Conservation (phyloP, 2,888 invertebrate genomes). For the Lingula anatina region DNA sequence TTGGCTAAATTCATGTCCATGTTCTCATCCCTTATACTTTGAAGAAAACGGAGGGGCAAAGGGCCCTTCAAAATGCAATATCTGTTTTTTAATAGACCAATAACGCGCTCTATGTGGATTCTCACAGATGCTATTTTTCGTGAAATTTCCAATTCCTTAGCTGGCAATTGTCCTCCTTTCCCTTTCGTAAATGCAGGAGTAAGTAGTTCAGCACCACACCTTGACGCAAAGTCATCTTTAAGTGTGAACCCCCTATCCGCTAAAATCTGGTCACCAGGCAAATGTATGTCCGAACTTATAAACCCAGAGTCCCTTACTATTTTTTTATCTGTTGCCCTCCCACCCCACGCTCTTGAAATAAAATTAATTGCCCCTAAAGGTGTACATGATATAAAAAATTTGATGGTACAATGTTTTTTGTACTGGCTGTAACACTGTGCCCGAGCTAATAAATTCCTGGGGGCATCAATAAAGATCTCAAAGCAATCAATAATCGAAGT, state of each 20-base stretch:
- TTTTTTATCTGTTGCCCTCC: slow-evolving; percentile 15
- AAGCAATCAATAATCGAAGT: slow-evolving; percentile 12
- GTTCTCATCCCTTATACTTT: slow-evolving; percentile 8
- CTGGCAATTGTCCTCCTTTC: slow-evolving; percentile 15
- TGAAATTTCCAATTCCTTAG: slow-evolving; percentile 14
- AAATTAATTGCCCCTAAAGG: slow-evolving; percentile 12
- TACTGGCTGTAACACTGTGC: slow-evolving; percentile 11
- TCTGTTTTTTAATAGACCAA: slow-evolving; percentile 16
- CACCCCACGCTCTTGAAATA: slow-evolving; percentile 15
- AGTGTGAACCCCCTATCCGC: slow-evolving; percentile 18
- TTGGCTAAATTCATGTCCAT: no score
- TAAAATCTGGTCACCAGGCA: slow-evolving; percentile 16
- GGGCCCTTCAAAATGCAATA: slow-evolving; percentile 13
- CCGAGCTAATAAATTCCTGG: slow-evolving; percentile 6
- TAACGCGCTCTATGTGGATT: slow-evolving; percentile 20
- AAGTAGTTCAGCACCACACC: slow-evolving; percentile 13
- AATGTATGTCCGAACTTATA: slow-evolving; percentile 9
- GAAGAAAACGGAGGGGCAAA: slow-evolving; percentile 9
- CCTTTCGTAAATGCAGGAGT: slow-evolving; percentile 15
- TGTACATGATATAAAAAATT: slow-evolving; percentile 9
- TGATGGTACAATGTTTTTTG: slow-evolving; percentile 12
- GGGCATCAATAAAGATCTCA: slow-evolving; percentile 11
- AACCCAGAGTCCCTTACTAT: slow-evolving; percentile 14
- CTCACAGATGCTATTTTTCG: slow-evolving; percentile 11
- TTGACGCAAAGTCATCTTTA: slow-evolving; percentile 15